These are phyloP conservation scores for Dolichotis patagonum DNA, from an alignment of 2,113 vertebrate genomes.

Conservation along the genomic window DNA sequence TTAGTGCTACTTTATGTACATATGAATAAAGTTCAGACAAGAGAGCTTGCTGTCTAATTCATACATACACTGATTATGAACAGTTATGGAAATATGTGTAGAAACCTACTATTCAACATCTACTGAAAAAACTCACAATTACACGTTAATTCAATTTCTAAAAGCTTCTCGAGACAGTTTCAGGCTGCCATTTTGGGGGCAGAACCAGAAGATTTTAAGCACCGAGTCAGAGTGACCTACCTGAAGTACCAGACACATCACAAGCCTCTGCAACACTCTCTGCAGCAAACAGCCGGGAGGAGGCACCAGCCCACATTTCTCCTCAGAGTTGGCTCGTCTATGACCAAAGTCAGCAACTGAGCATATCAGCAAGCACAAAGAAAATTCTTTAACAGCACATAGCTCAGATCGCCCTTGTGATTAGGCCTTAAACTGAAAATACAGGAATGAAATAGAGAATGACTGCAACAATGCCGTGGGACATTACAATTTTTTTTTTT, in stretches of 20 bases:
- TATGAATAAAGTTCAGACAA: conserved; percentile 42
- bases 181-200: background rate
- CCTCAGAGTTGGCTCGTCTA: background rate
- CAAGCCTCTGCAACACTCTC: background rate
- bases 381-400: background rate
- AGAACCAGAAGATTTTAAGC: background rate
- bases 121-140: background rate
- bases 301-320: conserved; percentile 20
- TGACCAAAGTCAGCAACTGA: conserved; percentile 40
- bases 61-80: background rate
- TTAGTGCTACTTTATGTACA: background rate
- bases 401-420: background rate
- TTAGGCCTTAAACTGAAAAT: background rate
- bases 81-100: background rate
- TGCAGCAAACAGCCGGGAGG: conserved; percentile 48
- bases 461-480: background rate
- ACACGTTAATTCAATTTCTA: background rate
- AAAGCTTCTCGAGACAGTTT: background rate
- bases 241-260: background rate
- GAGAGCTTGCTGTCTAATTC: background rate
- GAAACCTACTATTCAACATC: background rate
- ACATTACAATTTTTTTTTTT: background rate
- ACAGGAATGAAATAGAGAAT: background rate
- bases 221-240: background rate
- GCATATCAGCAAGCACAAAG: conserved; percentile 45